A percentile compares a stretch with the other conserved stretches of the same genome.
Conservation (phyloP, 2,888 invertebrate species). For the Protodeltote pygarga region DNA sequence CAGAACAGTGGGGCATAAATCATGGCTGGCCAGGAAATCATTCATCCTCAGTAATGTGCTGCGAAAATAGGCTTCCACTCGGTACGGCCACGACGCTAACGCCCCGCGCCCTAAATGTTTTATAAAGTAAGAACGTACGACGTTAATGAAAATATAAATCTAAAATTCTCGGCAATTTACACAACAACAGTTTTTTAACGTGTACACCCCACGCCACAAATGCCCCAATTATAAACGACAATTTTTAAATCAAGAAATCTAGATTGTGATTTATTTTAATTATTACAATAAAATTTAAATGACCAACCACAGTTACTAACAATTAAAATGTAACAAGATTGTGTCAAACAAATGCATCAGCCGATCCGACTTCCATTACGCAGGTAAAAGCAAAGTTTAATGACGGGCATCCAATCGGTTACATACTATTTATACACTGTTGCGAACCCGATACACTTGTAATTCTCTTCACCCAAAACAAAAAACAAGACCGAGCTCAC, state of each 20-base stretch:
- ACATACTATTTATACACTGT: slow-evolving; percentile 35
- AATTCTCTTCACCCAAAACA: slow-evolving; percentile 30
- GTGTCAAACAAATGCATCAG: slow-evolving; percentile 14
- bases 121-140: slow-evolving; percentile 68
- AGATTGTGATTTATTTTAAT: slow-evolving; percentile 14
- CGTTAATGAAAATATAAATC: slow-evolving; percentile 71
- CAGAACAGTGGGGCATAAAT: slow-evolving; percentile 72
- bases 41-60: slow-evolving; percentile 85
- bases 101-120: slow-evolving; percentile 75
- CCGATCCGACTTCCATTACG: slow-evolving; percentile 8
- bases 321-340: slow-evolving; percentile 6
- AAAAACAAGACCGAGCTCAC: slow-evolving; percentile 25
- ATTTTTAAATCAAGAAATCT: slow-evolving; percentile 19
- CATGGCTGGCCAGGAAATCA: slow-evolving; percentile 84
- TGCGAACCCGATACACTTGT: slow-evolving; percentile 41
- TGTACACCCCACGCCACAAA: slow-evolving; percentile 25
- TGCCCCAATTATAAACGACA: slow-evolving; percentile 23
- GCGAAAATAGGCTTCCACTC: slow-evolving; percentile 85
- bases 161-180: slow-evolving; percentile 46
- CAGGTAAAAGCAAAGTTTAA: slow-evolving; percentile 19
- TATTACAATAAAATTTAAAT: slow-evolving; percentile 9
- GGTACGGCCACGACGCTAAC: slow-evolving; percentile 65
- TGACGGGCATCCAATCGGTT: slow-evolving; percentile 17
- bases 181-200: slow-evolving; percentile 40
- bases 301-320: slow-evolving; percentile 2